Evolutionary conservation across 1,140 invertebrate genomes (phyloP).

Genomic region (Delia radicum): DNA sequence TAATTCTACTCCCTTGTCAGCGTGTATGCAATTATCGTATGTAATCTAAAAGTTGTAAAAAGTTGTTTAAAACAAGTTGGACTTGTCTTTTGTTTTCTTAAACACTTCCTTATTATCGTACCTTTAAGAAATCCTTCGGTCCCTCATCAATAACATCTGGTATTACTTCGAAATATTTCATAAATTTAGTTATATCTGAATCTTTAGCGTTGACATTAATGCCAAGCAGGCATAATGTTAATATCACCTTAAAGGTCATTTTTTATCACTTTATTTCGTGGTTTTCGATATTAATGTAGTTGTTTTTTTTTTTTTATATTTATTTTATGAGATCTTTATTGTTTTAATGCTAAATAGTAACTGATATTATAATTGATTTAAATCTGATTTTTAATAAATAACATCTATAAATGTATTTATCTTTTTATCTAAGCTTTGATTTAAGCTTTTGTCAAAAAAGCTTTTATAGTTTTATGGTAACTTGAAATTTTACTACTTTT

Average conservation of each 20-base stretch:
- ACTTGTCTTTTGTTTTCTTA: background rate
- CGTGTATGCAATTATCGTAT: slow-evolving; percentile 57
- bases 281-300: background rate
- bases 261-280: background rate
- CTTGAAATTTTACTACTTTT: background rate
- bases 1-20: slow-evolving; percentile 67
- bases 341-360: slow-evolving; percentile 17
- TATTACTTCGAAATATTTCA: slow-evolving; percentile 42
- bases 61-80: background rate
- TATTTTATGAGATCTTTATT: slow-evolving; percentile 10
- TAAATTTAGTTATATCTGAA: slow-evolving; percentile 40
- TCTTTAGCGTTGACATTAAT: slow-evolving; percentile 28
- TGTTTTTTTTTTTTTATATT: background rate
- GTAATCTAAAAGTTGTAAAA: background rate
- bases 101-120: slow-evolving; percentile 23
- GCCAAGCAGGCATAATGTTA: background rate
- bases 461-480: background rate
- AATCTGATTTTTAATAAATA: slow-evolving; percentile 14
- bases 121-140: slow-evolving; percentile 49
- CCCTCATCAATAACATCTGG: slow-evolving; percentile 48
- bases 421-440: background rate
- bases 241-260: slow-evolving; percentile 10
- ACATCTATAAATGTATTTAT: background rate
- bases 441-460: background rate
- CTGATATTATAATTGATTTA: background rate